Evolutionary conservation across 92 coral and sea anemone species (phyloP), one percentile per base, ranked within the genome.

Genomic region (Bergia puertoricense): DNA sequence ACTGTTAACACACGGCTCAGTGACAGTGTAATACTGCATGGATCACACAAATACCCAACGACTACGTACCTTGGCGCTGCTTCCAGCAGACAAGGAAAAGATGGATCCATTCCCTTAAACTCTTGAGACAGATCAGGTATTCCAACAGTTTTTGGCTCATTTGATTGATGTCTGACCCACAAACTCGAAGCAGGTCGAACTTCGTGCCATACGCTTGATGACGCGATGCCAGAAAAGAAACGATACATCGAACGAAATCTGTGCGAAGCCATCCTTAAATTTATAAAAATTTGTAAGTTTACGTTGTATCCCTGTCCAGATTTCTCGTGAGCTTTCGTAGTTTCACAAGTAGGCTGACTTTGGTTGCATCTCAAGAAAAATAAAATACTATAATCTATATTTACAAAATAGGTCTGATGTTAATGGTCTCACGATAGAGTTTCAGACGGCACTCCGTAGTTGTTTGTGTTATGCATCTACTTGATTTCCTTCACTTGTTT

Each of bases 111-210:
- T 83, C 98, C 98, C 86, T 90, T 93, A 48, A 95, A 95, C 75
- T 95, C 98, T 65, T 93, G 94, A 7, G 91, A 88, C 68, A 95
- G 88, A 89, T 95, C 98, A 5, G 98, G 98, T 20, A 95, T 89
- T 48, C 92, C 94, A 46, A 95, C 92, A 84, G 78, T 71, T 73
- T 84, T 69, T 23, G 87, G 87, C 72, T 69, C 79, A 72, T 84
- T 74, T 46, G 87, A 84, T 46, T 72, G 87, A 84, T 43, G 77
- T 71, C 79, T 72, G 13, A 84, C 36, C 77, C 41, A 71, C 66
- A 83, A 59, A 18, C 38, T 69, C 30, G 77, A 22, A 1, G n/a
- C 74, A 23, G 46, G 50, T 71, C 77, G 87, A 48, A 36, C 36
- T 65, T 40, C 37, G 39, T 6, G 73, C 38, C 48, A 76, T 56